phyloP scores from a whole-genome alignment of 2,888 invertebrate genomes.

The Invenusta paracnida region DNA sequence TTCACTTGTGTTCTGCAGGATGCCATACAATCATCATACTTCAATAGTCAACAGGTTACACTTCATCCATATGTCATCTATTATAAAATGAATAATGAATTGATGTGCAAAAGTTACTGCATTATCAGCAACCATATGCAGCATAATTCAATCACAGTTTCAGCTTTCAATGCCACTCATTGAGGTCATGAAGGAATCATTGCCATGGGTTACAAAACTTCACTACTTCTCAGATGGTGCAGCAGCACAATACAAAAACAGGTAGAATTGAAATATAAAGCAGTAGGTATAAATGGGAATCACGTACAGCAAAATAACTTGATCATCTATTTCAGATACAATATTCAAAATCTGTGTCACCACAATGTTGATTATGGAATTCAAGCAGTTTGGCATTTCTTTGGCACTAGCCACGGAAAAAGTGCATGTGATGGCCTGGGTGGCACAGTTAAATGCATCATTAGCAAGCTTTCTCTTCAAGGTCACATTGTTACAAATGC shows the following conservation, averaged over 20 bases:
- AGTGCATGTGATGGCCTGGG: conserved; percentile 1
- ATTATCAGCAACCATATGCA: conserved; percentile 6
- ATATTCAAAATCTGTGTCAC: not conserved
- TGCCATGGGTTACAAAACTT: not conserved
- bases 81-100: not conserved
- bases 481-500: not conserved
- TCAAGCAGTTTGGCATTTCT: not conserved
- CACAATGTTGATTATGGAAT: not conserved
- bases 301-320: no score
- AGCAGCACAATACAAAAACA: conserved; percentile 18
- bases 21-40: not conserved
- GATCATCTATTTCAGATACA: conserved; percentile 32
- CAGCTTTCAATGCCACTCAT: not conserved
- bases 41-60: not conserved
- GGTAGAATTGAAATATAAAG: not conserved
- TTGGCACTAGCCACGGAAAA: conserved; percentile 26
- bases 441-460: not conserved
- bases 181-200: not conserved
- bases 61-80: conserved; percentile 1
- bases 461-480: not conserved
- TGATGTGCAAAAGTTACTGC: not conserved
- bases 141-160: not conserved
- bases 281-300: not conserved
- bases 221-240: conserved; percentile 12
- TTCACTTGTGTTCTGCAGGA: conserved; percentile 7